phyloP scores from a whole-genome alignment of 1,140 invertebrate genomes.

The Procambarus virginalis region DNA sequence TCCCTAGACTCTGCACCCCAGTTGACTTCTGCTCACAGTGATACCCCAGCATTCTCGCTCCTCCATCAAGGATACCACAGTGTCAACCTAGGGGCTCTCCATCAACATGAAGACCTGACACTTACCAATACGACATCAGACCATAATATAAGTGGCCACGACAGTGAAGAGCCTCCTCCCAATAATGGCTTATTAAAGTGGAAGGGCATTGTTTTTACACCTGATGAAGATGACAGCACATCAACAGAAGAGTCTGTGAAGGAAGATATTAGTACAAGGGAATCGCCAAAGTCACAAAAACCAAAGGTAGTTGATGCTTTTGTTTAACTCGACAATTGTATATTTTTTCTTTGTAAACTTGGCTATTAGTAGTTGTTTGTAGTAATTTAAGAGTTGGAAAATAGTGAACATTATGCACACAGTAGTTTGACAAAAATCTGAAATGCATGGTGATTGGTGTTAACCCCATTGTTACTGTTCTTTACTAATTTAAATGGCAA shows the following conservation, averaged over 20 bases:
- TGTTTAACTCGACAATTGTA: too few relatives aligned
- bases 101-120: slow-evolving; percentile 60
- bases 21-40: slow-evolving; percentile 67
- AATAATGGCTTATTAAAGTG: slow-evolving; percentile 81
- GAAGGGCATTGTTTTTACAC: slow-evolving; percentile 85
- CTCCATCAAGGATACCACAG: slow-evolving; percentile 65
- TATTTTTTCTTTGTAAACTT: not conserved
- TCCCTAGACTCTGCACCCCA: slow-evolving; percentile 63
- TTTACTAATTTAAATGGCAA: too few relatives aligned
- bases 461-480: too few relatives aligned
- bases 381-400: too few relatives aligned
- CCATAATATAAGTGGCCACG: slow-evolving; percentile 72
- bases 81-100: slow-evolving; percentile 57
- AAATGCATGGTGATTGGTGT: too few relatives aligned
- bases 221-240: slow-evolving; percentile 70
- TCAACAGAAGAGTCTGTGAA: slow-evolving; percentile 13
- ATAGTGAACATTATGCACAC: too few relatives aligned
- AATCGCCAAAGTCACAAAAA: slow-evolving; percentile 58
- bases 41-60: slow-evolving; percentile 65
- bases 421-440: too few relatives aligned
- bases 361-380: not conserved
- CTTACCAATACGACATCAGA: slow-evolving; percentile 71
- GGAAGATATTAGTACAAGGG: slow-evolving; percentile 18
- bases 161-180: slow-evolving; percentile 73
- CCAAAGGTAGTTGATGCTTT: slow-evolving; percentile 37